A percentile compares a stretch with the other conserved stretches of the same genome.
Evolutionary conservation across 2,888 invertebrate genomes (phyloP).

Genomic region (Athrips mouffetella): DNA sequence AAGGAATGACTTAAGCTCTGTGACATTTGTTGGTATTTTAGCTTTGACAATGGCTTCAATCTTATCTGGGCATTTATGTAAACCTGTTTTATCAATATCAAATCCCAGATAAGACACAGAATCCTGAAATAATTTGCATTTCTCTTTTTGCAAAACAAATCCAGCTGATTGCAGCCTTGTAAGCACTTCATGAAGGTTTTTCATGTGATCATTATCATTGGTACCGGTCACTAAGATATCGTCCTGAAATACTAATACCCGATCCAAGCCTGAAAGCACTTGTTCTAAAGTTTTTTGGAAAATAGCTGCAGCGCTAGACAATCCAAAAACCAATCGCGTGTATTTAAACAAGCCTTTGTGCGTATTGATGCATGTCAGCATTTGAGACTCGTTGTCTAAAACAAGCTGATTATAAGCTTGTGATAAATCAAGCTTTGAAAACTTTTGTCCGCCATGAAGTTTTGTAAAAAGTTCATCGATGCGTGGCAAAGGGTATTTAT

Average conservation of each 20-base stretch:
- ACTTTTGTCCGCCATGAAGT: conserved; percentile 12
- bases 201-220: conserved; percentile 4
- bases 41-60: conserved; percentile 14
- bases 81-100: conserved; percentile 15
- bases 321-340: too few relatives aligned
- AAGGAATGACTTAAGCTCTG: conserved; percentile 17
- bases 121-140: conserved; percentile 16
- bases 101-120: conserved; percentile 18
- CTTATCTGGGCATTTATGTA: conserved; percentile 15
- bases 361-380: neutral
- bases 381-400: neutral
- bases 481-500: neutral
- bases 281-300: too few relatives aligned
- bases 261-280: conserved; percentile 13
- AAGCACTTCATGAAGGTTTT: conserved; percentile 12
- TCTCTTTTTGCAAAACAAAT: conserved; percentile 7
- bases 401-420: conserved; percentile 8
- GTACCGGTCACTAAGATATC: conserved; percentile 11
- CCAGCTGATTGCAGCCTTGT: conserved; percentile 14
- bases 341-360: conserved; percentile 12
- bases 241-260: conserved; percentile 11
- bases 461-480: conserved; percentile 14
- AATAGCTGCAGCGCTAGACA: too few relatives aligned
- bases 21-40: conserved; percentile 14
- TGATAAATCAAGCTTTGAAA: conserved; percentile 16